Evolutionary conservation across 2,888 invertebrate genomes (phyloP).

Genomic region (Fragum whitleyi): DNA sequence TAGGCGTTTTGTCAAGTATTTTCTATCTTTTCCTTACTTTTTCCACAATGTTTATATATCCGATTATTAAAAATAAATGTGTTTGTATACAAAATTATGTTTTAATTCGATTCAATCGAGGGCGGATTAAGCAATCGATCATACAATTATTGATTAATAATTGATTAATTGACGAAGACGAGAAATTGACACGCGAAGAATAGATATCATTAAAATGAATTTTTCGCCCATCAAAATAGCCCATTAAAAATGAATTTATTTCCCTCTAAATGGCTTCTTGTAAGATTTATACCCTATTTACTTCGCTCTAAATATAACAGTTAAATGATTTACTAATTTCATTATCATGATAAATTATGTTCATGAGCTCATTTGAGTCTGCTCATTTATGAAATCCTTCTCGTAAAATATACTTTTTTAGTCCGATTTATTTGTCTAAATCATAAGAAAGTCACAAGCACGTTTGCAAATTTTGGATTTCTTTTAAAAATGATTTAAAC

Average conservation of each 20-base stretch:
- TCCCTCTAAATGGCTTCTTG: neutral
- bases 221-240: neutral
- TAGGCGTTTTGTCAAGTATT: too few relatives aligned
- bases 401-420: too few relatives aligned
- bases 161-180: conserved; percentile 20
- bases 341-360: conserved; percentile 1
- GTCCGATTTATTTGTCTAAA: too few relatives aligned
- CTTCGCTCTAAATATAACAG: neutral
- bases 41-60: too few relatives aligned
- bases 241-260: conserved; percentile 10
- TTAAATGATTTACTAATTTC: conserved; percentile 3
- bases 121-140: neutral
- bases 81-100: neutral
- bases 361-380: neutral
- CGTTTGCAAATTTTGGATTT: too few relatives aligned
- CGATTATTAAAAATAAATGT: too few relatives aligned
- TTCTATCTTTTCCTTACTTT: too few relatives aligned
- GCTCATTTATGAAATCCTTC: neutral
- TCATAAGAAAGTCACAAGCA: too few relatives aligned
- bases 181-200: conserved; percentile 20
- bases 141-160: conserved; percentile 16
- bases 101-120: neutral
- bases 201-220: conserved; percentile 1
- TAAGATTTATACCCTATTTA: neutral
- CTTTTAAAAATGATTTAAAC: too few relatives aligned